These are phyloP conservation scores for Myiagra hebetior DNA, from an alignment of 2,113 vertebrate species.

Conservation along the genomic window DNA sequence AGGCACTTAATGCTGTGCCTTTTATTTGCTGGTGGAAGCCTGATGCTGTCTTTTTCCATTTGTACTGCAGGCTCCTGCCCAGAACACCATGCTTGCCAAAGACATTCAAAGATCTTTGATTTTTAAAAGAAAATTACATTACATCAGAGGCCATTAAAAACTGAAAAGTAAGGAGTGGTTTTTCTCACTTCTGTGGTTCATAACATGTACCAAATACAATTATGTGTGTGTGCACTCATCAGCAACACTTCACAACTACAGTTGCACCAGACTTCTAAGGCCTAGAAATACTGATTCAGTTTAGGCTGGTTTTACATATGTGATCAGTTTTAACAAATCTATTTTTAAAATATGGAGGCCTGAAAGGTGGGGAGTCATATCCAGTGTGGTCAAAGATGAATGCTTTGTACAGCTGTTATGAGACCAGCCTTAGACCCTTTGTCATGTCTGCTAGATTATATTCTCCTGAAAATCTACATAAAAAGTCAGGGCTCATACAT, in stretches of 20 bases:
- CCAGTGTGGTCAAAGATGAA: neutral
- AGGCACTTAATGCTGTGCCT: neutral
- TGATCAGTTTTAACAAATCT: neutral
- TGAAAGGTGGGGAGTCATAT: neutral
- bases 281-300: neutral
- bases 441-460: neutral
- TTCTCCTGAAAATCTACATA: neutral
- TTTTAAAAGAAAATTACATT: neutral
- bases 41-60: neutral
- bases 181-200: constrained; percentile 46
- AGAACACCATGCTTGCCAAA: neutral
- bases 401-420: neutral
- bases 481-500: neutral
- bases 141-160: constrained; percentile 52
- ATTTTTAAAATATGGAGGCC: neutral
- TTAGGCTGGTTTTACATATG: neutral
- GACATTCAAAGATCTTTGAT: constrained; percentile 10
- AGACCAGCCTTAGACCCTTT: neutral
- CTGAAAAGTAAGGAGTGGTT: neutral
- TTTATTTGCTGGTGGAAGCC: neutral
- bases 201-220: neutral
- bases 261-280: neutral
- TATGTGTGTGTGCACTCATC: neutral
- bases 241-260: neutral
- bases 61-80: neutral